Evolutionary conservation across 2,888 invertebrate genomes (phyloP), one percentile per base, ranked within the genome.

Genomic region (Lamellibrachia satsuma): DNA sequence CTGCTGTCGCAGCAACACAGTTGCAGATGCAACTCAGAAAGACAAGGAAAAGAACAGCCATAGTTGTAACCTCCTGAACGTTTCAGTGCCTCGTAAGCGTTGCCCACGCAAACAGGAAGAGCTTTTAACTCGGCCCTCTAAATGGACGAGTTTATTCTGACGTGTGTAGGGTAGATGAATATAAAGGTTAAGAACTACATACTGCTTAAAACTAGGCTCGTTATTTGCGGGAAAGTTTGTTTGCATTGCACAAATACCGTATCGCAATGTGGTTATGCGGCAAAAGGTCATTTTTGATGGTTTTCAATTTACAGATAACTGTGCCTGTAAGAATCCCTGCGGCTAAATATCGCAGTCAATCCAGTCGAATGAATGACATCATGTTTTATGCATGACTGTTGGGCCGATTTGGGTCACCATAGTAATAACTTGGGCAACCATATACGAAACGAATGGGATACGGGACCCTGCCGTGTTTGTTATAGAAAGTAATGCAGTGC

Each of bases 301-400:
- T 11, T 75, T 75, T 75, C 22, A 75, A n/a, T 75, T 75, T 75
- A n/a, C n/a, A 75, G 15, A 22, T 75, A 75, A 75, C n/a, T 75
- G 22, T 11, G 75, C n/a, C n/a, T 75, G 22, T 75, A 75, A 75
- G 39, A 75, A 75, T 75, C 75, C 75, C 75, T 75, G 6, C 15
- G 15, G 75, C 75, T 22, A 75, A 75, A 75, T 75, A 75, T 75
- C 75, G 22, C 75, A 75, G 75, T 75, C 75, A 22, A 22, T 75
- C 15, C 15, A 75, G 15, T 75, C 75, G 22, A 39, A n/a, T 75
- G 75, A 75, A 75, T 75, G 75, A 75, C 75, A 75, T 75, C 75
- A 75, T 75, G n/a, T 75, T 75, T 75, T 75, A 75, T 75, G 75
- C 75, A 75, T 75, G 22, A 75, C 75, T 75, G 75, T 75, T 15